Base-by-base conservation (phyloP, 1,140 invertebrate species). In the Stratiolaelaps scimitus region DNA sequence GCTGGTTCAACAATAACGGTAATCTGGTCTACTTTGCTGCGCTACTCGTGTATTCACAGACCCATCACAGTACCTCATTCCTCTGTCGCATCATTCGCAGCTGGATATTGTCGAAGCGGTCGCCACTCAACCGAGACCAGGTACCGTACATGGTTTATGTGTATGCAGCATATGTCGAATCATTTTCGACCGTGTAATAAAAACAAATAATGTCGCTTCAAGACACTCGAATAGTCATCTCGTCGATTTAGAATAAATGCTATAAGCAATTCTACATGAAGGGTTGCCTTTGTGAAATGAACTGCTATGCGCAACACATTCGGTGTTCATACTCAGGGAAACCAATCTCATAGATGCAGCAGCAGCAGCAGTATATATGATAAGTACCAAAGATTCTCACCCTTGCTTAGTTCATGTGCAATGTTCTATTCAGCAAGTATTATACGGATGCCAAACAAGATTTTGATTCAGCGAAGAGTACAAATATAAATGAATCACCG, bases 61-160 rank as follows among this genome's bases (percentile, higher is more conserved):
- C 26, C 53, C 53, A 23, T 60, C 53, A 15, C 53, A 60, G 23
- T 60, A 19, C 23, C 53, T 60, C 17, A 60, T 34, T 17, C 53
- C 53, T 23, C 53, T 60, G 13, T 60, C 23, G 1, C 34, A 29
- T 10, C 53, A 60, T 10, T 60, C 53, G 6, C 53, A 60, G 26
- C 34, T 60, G 53, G 53, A 60, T 60, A 60, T 60, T 26, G 26
- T 60, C 20, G 53, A 60, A 10, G 26, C 26, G 15, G 26, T 60
- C 23, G 23, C 15, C 1, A 60, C 53, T 60, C 53, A 60, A 60
- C 53, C 53, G 17, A 15, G 53, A 4, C 53, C 53, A n/a, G 53
- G 53, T 60, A 40, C 10, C 34, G 10, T n/a, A 60, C 15, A 29
- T 20, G 15, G 19, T 20, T 23, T 23, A 48, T 7, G 47, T 7